Evolutionary conservation across 2,888 invertebrate species (phyloP).

Genomic region (Alcis repandata): DNA sequence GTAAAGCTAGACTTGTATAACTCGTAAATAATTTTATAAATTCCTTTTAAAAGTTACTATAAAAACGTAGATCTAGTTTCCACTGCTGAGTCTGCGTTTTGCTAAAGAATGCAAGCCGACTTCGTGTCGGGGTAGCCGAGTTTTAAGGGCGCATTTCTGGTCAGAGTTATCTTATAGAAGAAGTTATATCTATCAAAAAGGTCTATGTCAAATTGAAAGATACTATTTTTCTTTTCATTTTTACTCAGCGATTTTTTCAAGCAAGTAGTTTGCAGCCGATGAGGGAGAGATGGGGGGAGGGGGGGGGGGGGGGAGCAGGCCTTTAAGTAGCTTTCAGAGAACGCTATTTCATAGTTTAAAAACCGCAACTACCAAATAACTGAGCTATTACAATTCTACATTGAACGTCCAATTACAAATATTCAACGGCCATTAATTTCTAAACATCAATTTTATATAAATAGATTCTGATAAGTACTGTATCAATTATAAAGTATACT

Average conservation of each 20-base stretch:
- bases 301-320: too few relatives aligned
- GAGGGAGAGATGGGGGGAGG: too few relatives aligned
- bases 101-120: not conserved
- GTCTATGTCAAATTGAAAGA: too few relatives aligned
- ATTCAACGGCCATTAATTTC: slow-evolving; percentile 12
- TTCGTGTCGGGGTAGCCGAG: not conserved
- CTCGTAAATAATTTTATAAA: not conserved
- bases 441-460: slow-evolving; percentile 16
- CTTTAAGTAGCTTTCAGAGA: not conserved
- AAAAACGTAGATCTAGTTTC: not conserved
- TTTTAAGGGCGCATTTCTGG: not conserved
- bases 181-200: too few relatives aligned
- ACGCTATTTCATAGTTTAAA: not conserved
- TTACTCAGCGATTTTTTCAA: too few relatives aligned
- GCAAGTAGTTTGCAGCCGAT: too few relatives aligned
- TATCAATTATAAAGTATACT: slow-evolving; percentile 2
- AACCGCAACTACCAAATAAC: not conserved
- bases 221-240: too few relatives aligned
- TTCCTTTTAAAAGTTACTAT: not conserved
- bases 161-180: not conserved
- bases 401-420: slow-evolving; percentile 8
- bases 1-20: not conserved
- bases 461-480: slow-evolving; percentile 13
- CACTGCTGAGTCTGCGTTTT: not conserved
- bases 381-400: not conserved